Evolutionary conservation across 92 coral and sea anemone species (phyloP).

Genomic region (Diadumene lineata): DNA sequence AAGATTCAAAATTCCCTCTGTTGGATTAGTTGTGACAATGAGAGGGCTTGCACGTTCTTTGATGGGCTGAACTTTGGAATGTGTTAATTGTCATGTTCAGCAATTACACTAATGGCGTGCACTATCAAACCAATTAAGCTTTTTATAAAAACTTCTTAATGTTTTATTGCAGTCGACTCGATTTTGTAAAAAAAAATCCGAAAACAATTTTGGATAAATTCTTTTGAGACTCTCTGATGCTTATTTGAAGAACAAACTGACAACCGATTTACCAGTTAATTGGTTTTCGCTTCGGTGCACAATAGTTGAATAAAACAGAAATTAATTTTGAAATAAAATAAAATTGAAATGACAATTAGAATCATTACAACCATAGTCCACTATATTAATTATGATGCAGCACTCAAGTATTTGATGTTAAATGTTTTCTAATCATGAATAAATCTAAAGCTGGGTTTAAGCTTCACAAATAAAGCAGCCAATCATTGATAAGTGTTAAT

Average conservation of each 20-base stretch:
- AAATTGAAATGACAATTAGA: background rate
- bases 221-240: too few species aligned
- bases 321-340: background rate
- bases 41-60: background rate
- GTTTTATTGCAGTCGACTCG: background rate
- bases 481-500: too few species aligned
- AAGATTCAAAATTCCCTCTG: constrained; percentile 17
- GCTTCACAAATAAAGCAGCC: too few species aligned
- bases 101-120: background rate
- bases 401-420: too few species aligned
- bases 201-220: too few species aligned
- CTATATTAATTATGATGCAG: too few species aligned
- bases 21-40: background rate
- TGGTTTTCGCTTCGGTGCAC: background rate
- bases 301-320: background rate
- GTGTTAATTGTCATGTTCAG: background rate
- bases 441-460: too few species aligned
- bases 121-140: background rate
- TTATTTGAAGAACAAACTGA: too few species aligned
- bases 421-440: too few species aligned
- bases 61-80: background rate
- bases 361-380: background rate
- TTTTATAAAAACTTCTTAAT: background rate
- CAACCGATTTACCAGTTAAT: too few species aligned
- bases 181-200: too few species aligned